Conservation (phyloP, 92 coral and sea anemone genomes). For the Siderastrea siderea region DNA sequence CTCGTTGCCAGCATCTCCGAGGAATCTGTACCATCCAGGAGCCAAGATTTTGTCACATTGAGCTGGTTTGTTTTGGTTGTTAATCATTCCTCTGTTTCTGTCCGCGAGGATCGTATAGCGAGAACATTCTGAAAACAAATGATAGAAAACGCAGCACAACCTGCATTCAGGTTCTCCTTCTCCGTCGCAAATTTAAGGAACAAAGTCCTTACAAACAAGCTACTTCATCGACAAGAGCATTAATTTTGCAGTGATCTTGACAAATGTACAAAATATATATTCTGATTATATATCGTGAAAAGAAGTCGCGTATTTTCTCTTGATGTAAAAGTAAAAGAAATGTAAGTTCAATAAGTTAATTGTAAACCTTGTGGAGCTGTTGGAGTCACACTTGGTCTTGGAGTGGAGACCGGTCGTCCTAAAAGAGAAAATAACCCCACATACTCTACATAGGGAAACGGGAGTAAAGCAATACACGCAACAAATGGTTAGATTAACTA, state of each 20-base stretch:
- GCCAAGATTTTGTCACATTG: constrained; percentile 35
- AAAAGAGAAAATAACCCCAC: no score
- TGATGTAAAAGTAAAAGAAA: no score
- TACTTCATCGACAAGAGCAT: no score
- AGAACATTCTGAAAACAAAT: constrained; percentile 9
- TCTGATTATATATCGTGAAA: background rate
- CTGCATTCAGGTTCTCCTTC: no score
- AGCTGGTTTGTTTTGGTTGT: background rate
- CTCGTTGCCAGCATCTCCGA: constrained; percentile 49
- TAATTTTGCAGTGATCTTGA: no score
- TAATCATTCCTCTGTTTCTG: constrained; percentile 9
- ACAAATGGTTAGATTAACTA: no score
- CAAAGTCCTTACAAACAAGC: no score
- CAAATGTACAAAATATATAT: no score
- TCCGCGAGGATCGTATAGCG: constrained; percentile 19
- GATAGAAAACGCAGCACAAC: background rate
- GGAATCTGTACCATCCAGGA: constrained; percentile 55
- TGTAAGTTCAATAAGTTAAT: background rate
- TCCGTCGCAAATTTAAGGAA: no score
- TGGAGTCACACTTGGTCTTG: background rate
- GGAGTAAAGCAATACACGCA: no score
- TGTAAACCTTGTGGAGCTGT: background rate
- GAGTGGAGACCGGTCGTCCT: background rate
- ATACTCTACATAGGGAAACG: no score
- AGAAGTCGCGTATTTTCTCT: background rate